Percentiles rank a stretch among this genome's conserved stretches.
phyloP scores from a whole-genome alignment of 1,140 invertebrate genomes.

The Heterodera carotae region DNA sequence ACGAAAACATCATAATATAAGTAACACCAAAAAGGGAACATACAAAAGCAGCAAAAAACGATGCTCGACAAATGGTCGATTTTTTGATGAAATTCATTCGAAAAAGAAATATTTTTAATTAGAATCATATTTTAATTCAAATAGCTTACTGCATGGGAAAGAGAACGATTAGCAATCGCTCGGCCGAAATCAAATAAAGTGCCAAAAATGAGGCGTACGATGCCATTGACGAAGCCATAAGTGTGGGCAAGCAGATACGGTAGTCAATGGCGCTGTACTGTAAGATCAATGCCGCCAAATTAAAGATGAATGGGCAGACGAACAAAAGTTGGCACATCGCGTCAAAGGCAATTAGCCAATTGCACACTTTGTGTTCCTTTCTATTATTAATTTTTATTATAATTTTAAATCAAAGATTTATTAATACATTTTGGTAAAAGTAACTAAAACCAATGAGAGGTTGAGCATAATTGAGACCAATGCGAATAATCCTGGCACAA shows the following conservation, averaged over 20 bases:
- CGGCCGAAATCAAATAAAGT: constrained; percentile 23
- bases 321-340: not conserved
- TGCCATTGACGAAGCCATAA: constrained; percentile 1
- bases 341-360: constrained; percentile 20
- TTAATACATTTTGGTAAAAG: constrained; percentile 6
- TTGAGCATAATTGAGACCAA: not conserved
- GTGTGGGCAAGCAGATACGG: not conserved
- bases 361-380: constrained; percentile 10
- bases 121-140: not conserved
- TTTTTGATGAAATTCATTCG: constrained; percentile 13
- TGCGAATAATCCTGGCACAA: not conserved
- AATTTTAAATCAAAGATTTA: not conserved
- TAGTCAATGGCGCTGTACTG: not conserved
- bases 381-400: not conserved
- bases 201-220: constrained; percentile 25
- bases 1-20: too few species aligned
- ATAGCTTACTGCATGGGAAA: constrained; percentile 16
- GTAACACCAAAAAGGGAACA: constrained; percentile 17
- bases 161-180: constrained; percentile 15
- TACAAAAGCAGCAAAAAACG: constrained; percentile 2
- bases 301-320: not conserved
- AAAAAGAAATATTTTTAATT: not conserved
- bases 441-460: not conserved
- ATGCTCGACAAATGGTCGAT: not conserved
- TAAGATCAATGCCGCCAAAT: not conserved